These are phyloP conservation scores for Tauraco hartlaubi DNA, from an alignment of 2,797 vertebrate species.

Conservation along the genomic window DNA sequence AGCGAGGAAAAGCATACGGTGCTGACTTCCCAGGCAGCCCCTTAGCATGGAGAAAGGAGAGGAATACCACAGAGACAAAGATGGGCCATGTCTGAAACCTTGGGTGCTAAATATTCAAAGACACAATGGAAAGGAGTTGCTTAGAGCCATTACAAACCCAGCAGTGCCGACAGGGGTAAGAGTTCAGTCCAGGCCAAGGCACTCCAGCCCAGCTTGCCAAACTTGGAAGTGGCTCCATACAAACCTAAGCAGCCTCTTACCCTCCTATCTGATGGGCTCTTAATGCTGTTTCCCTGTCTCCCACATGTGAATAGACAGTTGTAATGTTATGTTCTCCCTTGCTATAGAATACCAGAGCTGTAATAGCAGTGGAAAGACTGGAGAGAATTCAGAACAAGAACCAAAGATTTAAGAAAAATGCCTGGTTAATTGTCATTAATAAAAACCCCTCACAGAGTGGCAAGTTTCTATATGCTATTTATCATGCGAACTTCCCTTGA, in stretches of 20 bases:
- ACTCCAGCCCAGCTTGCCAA: background rate
- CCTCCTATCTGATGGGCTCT: conserved; percentile 32
- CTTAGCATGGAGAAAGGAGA: background rate
- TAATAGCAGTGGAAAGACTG: background rate
- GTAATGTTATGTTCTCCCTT: conserved; percentile 21
- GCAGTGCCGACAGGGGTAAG: background rate
- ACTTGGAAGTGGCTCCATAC: background rate
- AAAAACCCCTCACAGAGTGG: background rate
- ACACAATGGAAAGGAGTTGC: background rate
- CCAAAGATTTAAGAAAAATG: conserved; percentile 4
- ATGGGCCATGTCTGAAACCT: background rate
- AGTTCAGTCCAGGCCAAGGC: conserved; percentile 22
- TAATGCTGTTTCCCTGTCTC: background rate
- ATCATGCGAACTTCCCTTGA: conserved; percentile 30
- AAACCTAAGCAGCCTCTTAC: conserved; percentile 25
- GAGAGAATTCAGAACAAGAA: conserved; percentile 27
- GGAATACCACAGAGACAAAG: background rate
- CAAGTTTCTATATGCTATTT: conserved; percentile 31
- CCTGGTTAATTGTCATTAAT: conserved; percentile 11
- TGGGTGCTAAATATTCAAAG: background rate
- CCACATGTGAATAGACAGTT: background rate
- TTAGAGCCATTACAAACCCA: background rate
- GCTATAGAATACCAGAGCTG: conserved; percentile 1
- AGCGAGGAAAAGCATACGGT: background rate
- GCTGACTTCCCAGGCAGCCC: background rate